Percentiles rank a stretch among this genome's conserved stretches.
Evolutionary conservation across 1,140 invertebrate species (phyloP).

Genomic region (Magallana gigas): DNA sequence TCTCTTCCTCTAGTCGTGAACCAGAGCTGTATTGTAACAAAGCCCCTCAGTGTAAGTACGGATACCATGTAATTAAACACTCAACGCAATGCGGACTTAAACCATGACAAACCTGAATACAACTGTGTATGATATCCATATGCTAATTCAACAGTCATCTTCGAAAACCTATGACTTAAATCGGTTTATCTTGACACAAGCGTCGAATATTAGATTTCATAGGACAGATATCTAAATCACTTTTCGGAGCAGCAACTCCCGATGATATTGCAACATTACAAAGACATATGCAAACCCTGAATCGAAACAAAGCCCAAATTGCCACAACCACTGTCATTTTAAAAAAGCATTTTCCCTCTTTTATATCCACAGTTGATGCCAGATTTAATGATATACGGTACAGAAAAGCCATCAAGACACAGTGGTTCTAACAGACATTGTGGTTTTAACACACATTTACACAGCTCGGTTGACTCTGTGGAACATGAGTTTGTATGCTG

Average conservation of each 20-base stretch:
- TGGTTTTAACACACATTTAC: not conserved
- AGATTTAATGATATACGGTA: constrained; percentile 43
- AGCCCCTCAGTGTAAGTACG: not conserved
- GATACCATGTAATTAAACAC: not conserved
- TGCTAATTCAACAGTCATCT: not conserved
- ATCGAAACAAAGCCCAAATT: constrained; percentile 32
- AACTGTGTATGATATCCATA: not conserved
- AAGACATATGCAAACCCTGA: constrained; percentile 35
- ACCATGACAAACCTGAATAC: constrained; percentile 34
- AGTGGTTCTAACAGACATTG: not conserved
- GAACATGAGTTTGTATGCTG: not conserved
- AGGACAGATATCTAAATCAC: constrained; percentile 41
- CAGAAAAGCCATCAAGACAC: constrained; percentile 11
- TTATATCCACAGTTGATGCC: constrained; percentile 18
- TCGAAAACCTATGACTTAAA: not conserved
- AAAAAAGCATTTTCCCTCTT: constrained; percentile 29
- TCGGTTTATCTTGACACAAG: not conserved
- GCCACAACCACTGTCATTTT: constrained; percentile 6
- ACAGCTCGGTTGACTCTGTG: not conserved
- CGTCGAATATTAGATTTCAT: constrained; percentile 41
- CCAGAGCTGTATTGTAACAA: not conserved
- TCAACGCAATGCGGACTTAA: constrained; percentile 7
- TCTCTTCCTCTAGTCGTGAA: constrained; percentile 16
- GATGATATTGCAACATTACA: constrained; percentile 7
- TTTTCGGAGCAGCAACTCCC: constrained; percentile 46